phyloP scores from a whole-genome alignment of 2,113 vertebrate species.

The Actenoides lindsayi region DNA sequence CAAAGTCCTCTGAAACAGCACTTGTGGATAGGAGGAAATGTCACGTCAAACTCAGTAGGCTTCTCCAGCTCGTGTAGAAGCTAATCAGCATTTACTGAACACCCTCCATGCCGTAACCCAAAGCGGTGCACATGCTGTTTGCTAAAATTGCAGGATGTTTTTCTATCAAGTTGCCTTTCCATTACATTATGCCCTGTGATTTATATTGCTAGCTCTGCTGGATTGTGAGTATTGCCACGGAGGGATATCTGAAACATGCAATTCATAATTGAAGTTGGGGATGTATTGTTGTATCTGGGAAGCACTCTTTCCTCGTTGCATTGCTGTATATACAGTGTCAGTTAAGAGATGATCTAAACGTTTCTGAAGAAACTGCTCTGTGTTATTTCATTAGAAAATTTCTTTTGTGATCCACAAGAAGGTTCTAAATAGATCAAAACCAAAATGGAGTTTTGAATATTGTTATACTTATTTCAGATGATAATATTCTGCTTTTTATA shows the following conservation, averaged over 20 bases:
- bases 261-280: background rate
- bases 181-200: constrained; percentile 24
- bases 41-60: constrained; percentile 3
- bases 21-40: background rate
- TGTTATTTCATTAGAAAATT: background rate
- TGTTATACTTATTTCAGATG: background rate
- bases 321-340: background rate
- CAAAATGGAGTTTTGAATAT: background rate
- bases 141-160: constrained; percentile 50
- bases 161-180: constrained; percentile 29
- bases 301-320: accelerated
- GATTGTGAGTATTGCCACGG: constrained; percentile 26
- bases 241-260: constrained; percentile 11
- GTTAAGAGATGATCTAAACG: background rate
- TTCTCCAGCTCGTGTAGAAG: background rate
- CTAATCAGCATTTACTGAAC: constrained; percentile 21
- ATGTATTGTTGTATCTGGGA: background rate
- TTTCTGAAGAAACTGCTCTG: background rate
- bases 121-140: constrained; percentile 15
- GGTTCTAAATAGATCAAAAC: constrained; percentile 8
- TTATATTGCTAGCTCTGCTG: constrained; percentile 42
- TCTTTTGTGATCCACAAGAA: background rate
- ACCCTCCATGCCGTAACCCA: background rate
- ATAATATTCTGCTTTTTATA: constrained; percentile 37
- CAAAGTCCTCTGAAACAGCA: background rate